A percentile compares a stretch with the other conserved stretches of the same genome.
Conservation (phyloP, 2,113 vertebrate genomes). For the Amphiprion percula region DNA sequence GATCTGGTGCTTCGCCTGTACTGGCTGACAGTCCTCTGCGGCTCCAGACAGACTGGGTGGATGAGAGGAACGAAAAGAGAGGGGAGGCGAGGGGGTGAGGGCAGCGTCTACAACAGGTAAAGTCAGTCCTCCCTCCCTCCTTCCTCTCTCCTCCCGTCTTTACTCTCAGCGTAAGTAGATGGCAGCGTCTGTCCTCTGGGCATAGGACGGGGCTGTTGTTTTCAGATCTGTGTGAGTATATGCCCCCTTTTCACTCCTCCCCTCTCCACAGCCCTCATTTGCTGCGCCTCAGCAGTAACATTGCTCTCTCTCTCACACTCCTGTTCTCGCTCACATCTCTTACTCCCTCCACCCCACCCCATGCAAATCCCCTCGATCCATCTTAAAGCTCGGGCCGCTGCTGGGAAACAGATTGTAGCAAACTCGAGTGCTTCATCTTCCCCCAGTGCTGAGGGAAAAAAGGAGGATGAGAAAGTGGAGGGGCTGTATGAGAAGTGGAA, state of each 20-base stretch:
- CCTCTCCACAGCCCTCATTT: conserved; percentile 62
- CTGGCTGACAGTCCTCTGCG: conserved; percentile 55
- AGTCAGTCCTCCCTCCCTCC: conserved; percentile 56
- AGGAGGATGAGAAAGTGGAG: conserved; percentile 54
- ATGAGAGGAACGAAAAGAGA: conserved; percentile 23
- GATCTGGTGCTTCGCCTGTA: conserved; percentile 58
- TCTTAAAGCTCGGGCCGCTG: conserved; percentile 74
- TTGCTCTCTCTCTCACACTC: conserved; percentile 42
- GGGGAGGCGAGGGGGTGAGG: conserved; percentile 3
- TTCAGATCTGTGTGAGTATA: conserved; percentile 61
- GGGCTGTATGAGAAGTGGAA: conserved; percentile 55
- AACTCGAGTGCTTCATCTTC: conserved; percentile 75
- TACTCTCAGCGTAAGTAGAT: conserved; percentile 28
- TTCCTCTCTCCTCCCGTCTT: neutral
- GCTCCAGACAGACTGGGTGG: conserved; percentile 46
- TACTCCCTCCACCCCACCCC: conserved; percentile 53
- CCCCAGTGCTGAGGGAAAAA: conserved; percentile 50
- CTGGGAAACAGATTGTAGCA: conserved; percentile 75
- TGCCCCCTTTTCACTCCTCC: conserved; percentile 60
- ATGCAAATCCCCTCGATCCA: conserved; percentile 75
- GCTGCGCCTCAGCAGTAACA: conserved; percentile 67
- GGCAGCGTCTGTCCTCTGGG: conserved; percentile 52
- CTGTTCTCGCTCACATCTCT: conserved; percentile 57
- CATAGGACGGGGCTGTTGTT: conserved; percentile 59
- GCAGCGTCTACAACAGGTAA: conserved; percentile 50